Conservation (phyloP, 2,888 invertebrate genomes). For the Callimorpha dominula region DNA sequence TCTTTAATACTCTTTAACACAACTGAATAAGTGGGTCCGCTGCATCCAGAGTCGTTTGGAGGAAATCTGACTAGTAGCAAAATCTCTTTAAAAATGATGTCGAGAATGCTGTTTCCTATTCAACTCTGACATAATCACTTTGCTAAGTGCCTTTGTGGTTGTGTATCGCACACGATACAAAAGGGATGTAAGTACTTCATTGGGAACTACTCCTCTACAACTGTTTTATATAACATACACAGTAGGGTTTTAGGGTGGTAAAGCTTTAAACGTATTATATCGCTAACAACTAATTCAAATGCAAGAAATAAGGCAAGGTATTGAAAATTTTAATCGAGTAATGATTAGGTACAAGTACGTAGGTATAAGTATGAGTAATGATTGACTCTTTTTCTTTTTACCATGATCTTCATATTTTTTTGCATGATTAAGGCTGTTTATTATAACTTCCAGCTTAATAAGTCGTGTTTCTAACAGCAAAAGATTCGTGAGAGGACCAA, state of each 20-base stretch:
- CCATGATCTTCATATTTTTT: not conserved
- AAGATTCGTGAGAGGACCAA: conserved; percentile 90
- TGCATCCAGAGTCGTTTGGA: not conserved
- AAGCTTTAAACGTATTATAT: not conserved
- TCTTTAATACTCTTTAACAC: too few relatives aligned
- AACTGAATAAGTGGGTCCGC: not conserved
- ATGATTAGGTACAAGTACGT: too few relatives aligned
- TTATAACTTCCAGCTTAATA: not conserved
- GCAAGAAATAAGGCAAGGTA: not conserved
- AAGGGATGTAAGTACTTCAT: not conserved
- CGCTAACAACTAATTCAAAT: not conserved
- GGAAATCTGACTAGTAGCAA: not conserved
- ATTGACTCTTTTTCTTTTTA: too few relatives aligned
- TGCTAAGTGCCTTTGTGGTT: too few relatives aligned
- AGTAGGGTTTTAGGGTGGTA: not conserved
- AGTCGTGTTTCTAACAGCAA: conserved; percentile 77
- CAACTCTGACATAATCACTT: not conserved
- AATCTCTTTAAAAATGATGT: not conserved
- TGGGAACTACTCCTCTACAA: not conserved
- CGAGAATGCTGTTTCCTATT: not conserved
- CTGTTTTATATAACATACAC: not conserved
- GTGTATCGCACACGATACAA: too few relatives aligned
- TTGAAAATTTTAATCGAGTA: not conserved
- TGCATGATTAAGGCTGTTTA: not conserved
- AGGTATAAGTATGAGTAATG: too few relatives aligned